Percentiles rank a stretch among this genome's conserved stretches.
Evolutionary conservation across 1,140 invertebrate genomes (phyloP).

Genomic region (Eupeodes corollae): DNA sequence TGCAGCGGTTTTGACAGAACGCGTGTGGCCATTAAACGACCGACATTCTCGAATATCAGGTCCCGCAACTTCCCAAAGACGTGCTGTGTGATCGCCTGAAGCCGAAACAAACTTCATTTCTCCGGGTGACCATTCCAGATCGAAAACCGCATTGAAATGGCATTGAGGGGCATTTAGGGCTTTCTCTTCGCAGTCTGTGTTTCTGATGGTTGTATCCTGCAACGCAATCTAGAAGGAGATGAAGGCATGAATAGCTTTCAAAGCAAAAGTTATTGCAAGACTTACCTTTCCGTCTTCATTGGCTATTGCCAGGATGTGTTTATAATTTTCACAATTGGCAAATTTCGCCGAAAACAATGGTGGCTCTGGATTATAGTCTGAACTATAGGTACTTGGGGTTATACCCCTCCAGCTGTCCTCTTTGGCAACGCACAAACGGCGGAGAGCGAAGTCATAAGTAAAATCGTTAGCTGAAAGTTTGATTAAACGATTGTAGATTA

Average conservation of each 20-base stretch:
- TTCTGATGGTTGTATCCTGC: slow-evolving; percentile 33
- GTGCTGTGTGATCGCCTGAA: slow-evolving; percentile 71
- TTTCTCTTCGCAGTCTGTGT: slow-evolving; percentile 29
- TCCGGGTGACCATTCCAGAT: slow-evolving; percentile 69
- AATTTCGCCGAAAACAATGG: slow-evolving; percentile 56
- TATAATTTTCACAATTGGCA: slow-evolving; percentile 45
- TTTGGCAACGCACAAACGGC: slow-evolving; percentile 26
- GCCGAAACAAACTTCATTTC: slow-evolving; percentile 67
- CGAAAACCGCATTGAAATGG: slow-evolving; percentile 81
- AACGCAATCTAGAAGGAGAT: slow-evolving; percentile 20
- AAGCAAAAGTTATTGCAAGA: not conserved
- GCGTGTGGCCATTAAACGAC: slow-evolving; percentile 58
- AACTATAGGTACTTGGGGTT: slow-evolving; percentile 30
- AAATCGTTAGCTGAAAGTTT: slow-evolving; percentile 18
- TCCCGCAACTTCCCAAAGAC: slow-evolving; percentile 54
- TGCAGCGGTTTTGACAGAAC: slow-evolving; percentile 67
- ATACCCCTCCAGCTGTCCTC: slow-evolving; percentile 45
- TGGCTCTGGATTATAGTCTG: slow-evolving; percentile 42
- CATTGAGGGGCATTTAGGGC: slow-evolving; percentile 45
- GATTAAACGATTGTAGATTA: not conserved
- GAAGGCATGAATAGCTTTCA: not conserved
- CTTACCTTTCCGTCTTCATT: slow-evolving; percentile 71
- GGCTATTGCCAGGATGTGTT: slow-evolving; percentile 64
- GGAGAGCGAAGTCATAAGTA: slow-evolving; percentile 28
- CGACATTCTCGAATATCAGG: slow-evolving; percentile 46